A percentile compares a stretch with the other conserved stretches of the same genome.
These are phyloP conservation scores for Cecidostiba fungosa DNA, from an alignment of 2,888 invertebrate genomes.

Conservation along the genomic window DNA sequence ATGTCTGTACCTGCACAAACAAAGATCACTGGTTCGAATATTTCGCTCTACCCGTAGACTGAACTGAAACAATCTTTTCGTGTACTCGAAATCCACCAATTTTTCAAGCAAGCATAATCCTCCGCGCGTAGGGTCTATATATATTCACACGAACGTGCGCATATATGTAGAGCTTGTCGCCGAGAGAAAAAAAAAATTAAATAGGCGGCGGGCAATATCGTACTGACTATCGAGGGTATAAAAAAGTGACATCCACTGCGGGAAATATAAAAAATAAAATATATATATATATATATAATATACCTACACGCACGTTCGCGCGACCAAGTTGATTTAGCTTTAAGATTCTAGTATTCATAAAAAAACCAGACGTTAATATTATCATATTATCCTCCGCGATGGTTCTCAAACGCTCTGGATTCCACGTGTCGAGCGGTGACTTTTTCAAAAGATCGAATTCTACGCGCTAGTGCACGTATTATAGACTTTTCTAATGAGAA, in stretches of 20 bases:
- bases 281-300: slow-evolving; percentile 53
- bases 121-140: slow-evolving; percentile 50
- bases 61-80: neutral
- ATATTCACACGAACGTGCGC: slow-evolving; percentile 62
- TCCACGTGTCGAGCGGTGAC: slow-evolving; percentile 25
- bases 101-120: slow-evolving; percentile 59
- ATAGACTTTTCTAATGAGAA: slow-evolving; percentile 41
- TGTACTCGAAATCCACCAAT: neutral
- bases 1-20: slow-evolving; percentile 27
- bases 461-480: slow-evolving; percentile 17
- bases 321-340: slow-evolving; percentile 69
- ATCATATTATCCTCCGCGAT: slow-evolving; percentile 69
- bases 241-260: slow-evolving; percentile 47
- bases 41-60: neutral
- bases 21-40: neutral
- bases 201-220: slow-evolving; percentile 38
- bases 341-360: slow-evolving; percentile 71
- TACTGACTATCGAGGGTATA: slow-evolving; percentile 59
- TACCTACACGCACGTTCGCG: slow-evolving; percentile 66
- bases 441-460: slow-evolving; percentile 43
- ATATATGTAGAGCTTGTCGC: slow-evolving; percentile 57
- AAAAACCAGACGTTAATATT: slow-evolving; percentile 66
- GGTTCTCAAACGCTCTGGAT: slow-evolving; percentile 66
- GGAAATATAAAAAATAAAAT: slow-evolving; percentile 40
- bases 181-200: slow-evolving; percentile 35